Percentiles rank a stretch among this genome's conserved stretches.
Evolutionary conservation across 2,888 invertebrate species (phyloP).

Genomic region (Schizaphis graminum): DNA sequence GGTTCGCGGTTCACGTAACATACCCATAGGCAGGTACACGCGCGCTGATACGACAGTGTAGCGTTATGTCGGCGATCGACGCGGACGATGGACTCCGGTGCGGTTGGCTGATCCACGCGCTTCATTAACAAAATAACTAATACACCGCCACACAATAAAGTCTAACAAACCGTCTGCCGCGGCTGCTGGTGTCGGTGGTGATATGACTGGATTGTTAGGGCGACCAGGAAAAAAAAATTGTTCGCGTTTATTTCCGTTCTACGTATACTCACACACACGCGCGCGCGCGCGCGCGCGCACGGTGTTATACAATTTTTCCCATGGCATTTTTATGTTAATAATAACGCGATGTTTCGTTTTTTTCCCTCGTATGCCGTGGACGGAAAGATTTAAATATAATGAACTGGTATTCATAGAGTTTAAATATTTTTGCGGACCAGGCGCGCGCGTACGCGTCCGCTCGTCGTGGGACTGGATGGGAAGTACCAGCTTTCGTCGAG

Average conservation of each 20-base stretch:
- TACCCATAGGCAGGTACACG: background rate
- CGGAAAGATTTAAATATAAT: slow-evolving; percentile 37
- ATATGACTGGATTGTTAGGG: background rate
- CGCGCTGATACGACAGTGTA: background rate
- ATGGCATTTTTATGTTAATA: slow-evolving; percentile 41
- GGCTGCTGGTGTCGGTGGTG: background rate
- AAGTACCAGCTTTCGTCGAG: background rate
- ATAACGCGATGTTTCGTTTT: background rate
- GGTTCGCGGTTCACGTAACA: background rate
- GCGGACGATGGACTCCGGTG: slow-evolving; percentile 18
- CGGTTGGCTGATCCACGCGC: slow-evolving; percentile 30
- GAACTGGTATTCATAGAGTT: slow-evolving; percentile 40
- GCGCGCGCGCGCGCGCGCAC: background rate
- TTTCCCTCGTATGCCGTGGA: background rate
- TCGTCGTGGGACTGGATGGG: background rate
- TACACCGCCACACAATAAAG: background rate
- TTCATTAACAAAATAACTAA: slow-evolving; percentile 32
- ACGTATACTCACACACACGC: background rate
- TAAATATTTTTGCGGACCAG: background rate
- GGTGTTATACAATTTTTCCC: background rate
- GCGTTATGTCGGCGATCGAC: background rate
- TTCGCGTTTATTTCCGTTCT: background rate
- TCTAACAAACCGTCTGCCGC: slow-evolving; percentile 28
- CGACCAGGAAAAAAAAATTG: background rate
- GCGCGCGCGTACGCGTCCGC: background rate